A percentile compares a stretch with the other conserved stretches of the same genome.
phyloP scores from a whole-genome alignment of 2,888 invertebrate genomes.

The Ophraella communa region DNA sequence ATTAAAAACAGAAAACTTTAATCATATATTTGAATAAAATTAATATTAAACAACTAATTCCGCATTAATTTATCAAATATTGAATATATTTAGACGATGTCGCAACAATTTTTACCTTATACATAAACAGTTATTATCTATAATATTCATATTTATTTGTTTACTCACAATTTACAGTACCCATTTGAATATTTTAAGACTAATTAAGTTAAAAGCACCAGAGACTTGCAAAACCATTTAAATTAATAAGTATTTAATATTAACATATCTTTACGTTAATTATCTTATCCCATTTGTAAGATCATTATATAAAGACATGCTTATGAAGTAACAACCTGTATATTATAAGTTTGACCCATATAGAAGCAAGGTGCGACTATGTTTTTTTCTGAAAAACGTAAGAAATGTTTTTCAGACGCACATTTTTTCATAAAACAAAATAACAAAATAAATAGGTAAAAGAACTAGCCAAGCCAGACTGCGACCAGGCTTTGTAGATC shows the following conservation, averaged over 20 bases:
- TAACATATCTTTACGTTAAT: background rate
- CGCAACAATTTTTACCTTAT: background rate
- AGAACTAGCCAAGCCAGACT: too few species aligned
- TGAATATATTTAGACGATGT: background rate
- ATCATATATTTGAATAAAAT: background rate
- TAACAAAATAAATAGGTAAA: too few species aligned
- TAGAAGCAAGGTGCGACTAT: background rate
- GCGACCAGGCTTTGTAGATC: too few species aligned
- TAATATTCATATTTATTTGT: conserved; percentile 10
- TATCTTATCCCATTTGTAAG: conserved; percentile 1
- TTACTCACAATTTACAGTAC: background rate
- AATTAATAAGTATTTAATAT: conserved; percentile 3
- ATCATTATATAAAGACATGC: background rate
- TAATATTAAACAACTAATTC: background rate
- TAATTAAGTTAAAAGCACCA: conserved; percentile 7
- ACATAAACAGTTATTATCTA: background rate
- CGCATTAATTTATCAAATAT: background rate
- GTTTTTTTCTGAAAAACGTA: too few species aligned
- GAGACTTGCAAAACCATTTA: conserved; percentile 1
- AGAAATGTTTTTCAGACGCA: too few species aligned
- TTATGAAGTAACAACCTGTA: too few species aligned
- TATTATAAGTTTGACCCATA: too few species aligned
- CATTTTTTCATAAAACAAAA: too few species aligned
- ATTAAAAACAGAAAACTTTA: background rate
- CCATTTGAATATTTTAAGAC: background rate